Percentiles rank a stretch among this genome's conserved stretches.
phyloP scores from a whole-genome alignment of 2,797 vertebrate genomes.

The Amniataba percoides region DNA sequence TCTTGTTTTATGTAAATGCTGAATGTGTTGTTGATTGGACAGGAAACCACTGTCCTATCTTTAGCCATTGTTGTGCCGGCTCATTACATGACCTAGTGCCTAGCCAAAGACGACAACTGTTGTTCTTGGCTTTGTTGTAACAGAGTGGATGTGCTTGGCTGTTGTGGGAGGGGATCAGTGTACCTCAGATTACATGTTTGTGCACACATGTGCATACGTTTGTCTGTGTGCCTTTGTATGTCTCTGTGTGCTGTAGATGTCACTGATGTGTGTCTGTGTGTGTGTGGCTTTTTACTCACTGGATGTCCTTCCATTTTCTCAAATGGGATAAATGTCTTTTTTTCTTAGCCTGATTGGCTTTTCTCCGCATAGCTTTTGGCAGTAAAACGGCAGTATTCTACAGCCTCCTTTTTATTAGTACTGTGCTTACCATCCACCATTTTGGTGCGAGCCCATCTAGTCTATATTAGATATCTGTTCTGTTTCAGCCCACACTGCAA shows the following conservation, averaged over 20 bases:
- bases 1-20: background rate
- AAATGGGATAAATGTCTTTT: conserved; percentile 37
- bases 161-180: background rate
- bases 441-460: conserved; percentile 72
- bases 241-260: background rate
- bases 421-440: conserved; percentile 66
- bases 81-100: conserved; percentile 20
- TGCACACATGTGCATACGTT: conserved; percentile 1
- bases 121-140: conserved; percentile 11
- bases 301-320: conserved; percentile 28
- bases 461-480: conserved; percentile 75
- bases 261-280: background rate
- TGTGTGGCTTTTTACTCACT: conserved; percentile 25
- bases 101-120: conserved; percentile 10
- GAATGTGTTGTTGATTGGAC: conserved; percentile 9
- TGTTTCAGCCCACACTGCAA: conserved; percentile 77
- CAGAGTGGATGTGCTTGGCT: conserved; percentile 13
- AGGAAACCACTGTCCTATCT: conserved; percentile 18
- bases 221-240: background rate
- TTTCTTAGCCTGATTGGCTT: conserved; percentile 38
- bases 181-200: background rate
- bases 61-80: conserved; percentile 13
- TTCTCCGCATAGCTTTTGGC: conserved; percentile 42
- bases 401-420: conserved; percentile 50
- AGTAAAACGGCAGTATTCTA: conserved; percentile 31